Evolutionary conservation across 2,113 vertebrate species (phyloP).

Genomic region (Gavialis gangeticus): DNA sequence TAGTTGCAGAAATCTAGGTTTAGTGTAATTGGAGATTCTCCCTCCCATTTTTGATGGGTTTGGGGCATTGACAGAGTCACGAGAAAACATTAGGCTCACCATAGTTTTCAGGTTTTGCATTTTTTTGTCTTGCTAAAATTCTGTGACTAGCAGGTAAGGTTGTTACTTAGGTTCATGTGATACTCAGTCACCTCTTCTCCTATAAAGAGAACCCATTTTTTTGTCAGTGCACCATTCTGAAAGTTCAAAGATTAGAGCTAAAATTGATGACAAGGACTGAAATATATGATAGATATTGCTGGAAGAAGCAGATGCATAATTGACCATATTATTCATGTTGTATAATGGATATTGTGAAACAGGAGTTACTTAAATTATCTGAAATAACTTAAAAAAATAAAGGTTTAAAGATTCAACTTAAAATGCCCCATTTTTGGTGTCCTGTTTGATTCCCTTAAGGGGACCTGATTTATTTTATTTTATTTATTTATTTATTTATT

Average conservation of each 20-base stretch:
- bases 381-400: not conserved
- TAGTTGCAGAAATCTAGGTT: not conserved
- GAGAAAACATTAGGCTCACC: not conserved
- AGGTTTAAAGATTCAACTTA: not conserved
- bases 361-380: not conserved
- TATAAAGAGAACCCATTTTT: not conserved
- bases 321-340: not conserved
- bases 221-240: not conserved
- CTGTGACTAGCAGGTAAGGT: not conserved
- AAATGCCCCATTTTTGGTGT: not conserved
- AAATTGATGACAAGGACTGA: not conserved
- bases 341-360: not conserved
- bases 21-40: not conserved
- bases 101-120: rapidly evolving
- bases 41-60: not conserved
- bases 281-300: not conserved
- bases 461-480: too few relatives aligned
- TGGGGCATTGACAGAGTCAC: not conserved
- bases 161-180: not conserved
- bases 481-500: too few relatives aligned
- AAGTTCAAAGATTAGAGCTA: not conserved
- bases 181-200: not conserved
- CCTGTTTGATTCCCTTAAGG: not conserved
- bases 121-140: not conserved
- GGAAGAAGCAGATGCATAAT: not conserved